A percentile compares a stretch with the other conserved stretches of the same genome.
Conservation (phyloP, 2,113 vertebrate species). For the Hoplias malabaricus region DNA sequence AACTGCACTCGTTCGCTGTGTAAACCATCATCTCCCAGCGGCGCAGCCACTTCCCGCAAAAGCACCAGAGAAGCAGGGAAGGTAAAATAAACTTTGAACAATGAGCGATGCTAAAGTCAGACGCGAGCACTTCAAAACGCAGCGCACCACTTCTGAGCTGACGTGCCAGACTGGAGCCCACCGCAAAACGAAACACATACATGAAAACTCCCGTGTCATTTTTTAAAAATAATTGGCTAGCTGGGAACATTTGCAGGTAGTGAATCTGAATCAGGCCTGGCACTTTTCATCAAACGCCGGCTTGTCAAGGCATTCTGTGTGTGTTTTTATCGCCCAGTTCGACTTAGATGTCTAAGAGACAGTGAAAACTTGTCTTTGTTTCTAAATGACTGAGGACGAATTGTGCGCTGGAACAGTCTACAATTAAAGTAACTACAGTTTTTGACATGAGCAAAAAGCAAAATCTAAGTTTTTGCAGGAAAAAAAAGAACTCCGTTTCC, state of each 20-base stretch:
- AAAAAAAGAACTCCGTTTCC: not conserved
- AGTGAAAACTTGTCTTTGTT: not conserved
- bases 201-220: slow-evolving; percentile 68
- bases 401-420: not conserved
- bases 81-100: not conserved
- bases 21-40: slow-evolving; percentile 26
- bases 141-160: slow-evolving; percentile 63
- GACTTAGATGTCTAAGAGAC: not conserved
- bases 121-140: slow-evolving; percentile 63
- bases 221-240: slow-evolving; percentile 74
- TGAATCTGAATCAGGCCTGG: not conserved
- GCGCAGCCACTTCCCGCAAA: slow-evolving; percentile 11
- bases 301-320: slow-evolving; percentile 55
- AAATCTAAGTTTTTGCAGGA: not conserved
- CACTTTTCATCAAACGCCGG: slow-evolving; percentile 35
- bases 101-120: slow-evolving; percentile 2
- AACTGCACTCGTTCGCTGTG: slow-evolving; percentile 5
- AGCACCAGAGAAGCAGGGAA: not conserved
- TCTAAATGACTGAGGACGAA: not conserved
- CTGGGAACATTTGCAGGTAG: slow-evolving; percentile 27
- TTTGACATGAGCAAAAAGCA: not conserved
- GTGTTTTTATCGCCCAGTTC: not conserved
- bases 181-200: not conserved
- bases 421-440: not conserved
- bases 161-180: not conserved